Evolutionary conservation across 2,113 vertebrate genomes (phyloP).

Genomic region (Seriola quinqueradiata): DNA sequence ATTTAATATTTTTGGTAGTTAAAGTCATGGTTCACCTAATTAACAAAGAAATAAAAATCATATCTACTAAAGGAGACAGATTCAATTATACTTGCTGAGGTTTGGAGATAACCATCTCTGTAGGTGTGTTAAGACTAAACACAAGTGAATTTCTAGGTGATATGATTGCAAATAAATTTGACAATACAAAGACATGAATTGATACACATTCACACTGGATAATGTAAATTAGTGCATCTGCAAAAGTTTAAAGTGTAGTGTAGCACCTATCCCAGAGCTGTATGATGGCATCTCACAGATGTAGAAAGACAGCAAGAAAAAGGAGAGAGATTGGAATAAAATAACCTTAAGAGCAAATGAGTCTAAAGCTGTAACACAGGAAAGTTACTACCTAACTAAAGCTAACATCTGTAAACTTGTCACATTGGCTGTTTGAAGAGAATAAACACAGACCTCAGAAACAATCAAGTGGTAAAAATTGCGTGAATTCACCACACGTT

Average conservation of each 20-base stretch:
- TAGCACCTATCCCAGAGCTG: neutral
- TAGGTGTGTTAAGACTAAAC: neutral
- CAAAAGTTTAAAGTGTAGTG: neutral
- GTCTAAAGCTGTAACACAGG: neutral
- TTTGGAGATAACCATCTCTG: neutral
- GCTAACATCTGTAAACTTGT: neutral
- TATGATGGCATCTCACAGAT: too few relatives aligned
- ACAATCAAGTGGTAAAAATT: neutral
- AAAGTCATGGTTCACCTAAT: neutral
- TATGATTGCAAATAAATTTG: neutral
- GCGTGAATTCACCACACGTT: neutral
- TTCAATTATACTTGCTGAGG: neutral
- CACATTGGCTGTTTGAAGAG: neutral
- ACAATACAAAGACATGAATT: neutral
- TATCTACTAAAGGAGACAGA: neutral
- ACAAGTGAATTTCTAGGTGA: neutral
- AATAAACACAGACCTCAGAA: neutral
- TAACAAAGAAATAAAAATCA: neutral
- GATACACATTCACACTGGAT: slow-evolving; percentile 8
- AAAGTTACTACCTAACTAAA: neutral
- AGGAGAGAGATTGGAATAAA: neutral
- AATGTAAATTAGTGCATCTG: neutral
- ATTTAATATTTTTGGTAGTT: neutral
- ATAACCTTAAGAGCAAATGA: neutral
- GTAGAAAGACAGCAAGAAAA: neutral